Evolutionary conservation across 2,113 vertebrate genomes (phyloP).

Genomic region (Varanus komodoensis): DNA sequence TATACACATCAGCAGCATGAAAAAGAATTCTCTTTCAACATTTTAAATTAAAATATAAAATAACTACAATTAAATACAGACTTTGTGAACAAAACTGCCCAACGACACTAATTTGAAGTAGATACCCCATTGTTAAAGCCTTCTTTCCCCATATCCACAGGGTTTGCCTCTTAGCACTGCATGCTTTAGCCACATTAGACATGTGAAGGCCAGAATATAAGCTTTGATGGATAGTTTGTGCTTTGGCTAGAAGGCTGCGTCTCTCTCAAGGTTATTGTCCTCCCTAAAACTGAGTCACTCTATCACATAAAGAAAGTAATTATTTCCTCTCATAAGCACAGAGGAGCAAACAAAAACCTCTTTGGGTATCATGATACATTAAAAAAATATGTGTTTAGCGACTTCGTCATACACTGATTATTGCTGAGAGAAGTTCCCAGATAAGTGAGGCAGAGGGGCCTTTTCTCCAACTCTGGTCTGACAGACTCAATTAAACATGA

Average conservation of each 20-base stretch:
- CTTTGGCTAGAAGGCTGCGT: conserved; percentile 39
- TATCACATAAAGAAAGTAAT: conserved; percentile 46
- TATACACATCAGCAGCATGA: conserved; percentile 15
- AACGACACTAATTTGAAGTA: conserved; percentile 51
- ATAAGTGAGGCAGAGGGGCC: neutral
- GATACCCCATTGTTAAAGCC: conserved; percentile 14
- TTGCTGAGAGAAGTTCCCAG: conserved; percentile 31
- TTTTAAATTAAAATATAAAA: conserved; percentile 53
- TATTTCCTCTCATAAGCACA: conserved; percentile 41
- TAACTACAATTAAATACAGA: conserved; percentile 26
- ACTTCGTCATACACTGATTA: conserved; percentile 28
- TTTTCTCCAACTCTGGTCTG: conserved; percentile 17
- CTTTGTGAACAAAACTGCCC: neutral
- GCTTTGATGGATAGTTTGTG: conserved; percentile 38
- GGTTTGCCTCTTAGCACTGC: conserved; percentile 34
- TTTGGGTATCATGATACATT: conserved; percentile 51
- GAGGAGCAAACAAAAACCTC: conserved; percentile 38
- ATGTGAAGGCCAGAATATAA: conserved; percentile 37
- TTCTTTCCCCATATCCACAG: conserved; percentile 3
- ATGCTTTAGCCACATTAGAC: conserved; percentile 37
- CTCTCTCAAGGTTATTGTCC: conserved; percentile 55
- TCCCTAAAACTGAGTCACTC: conserved; percentile 36
- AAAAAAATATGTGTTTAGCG: conserved; percentile 55
- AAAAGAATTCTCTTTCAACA: neutral
- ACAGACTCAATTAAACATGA: conserved; percentile 22